Evolutionary conservation across 2,888 invertebrate genomes (phyloP).

Genomic region (Leucophora obtusa): DNA sequence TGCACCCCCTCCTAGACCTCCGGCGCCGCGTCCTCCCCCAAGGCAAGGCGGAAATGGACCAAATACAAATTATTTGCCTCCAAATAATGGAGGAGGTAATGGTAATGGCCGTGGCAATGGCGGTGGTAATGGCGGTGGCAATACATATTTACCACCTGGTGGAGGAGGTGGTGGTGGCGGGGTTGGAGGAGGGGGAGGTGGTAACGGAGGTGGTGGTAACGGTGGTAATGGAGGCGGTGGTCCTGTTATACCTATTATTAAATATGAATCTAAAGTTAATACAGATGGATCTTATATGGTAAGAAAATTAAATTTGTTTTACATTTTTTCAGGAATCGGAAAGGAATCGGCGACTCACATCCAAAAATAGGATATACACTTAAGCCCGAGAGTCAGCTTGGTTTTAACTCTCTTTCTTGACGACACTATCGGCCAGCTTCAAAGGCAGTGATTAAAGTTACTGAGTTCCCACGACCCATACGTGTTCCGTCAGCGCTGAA

Average conservation of each 20-base stretch:
- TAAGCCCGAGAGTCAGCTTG: too few relatives aligned
- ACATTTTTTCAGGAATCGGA: too few relatives aligned
- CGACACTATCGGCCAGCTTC: too few relatives aligned
- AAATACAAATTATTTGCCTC: slow-evolving; percentile 32
- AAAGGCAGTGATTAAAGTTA: too few relatives aligned
- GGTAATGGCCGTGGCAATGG: slow-evolving; percentile 51
- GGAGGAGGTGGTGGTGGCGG: slow-evolving; percentile 41
- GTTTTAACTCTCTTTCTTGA: too few relatives aligned
- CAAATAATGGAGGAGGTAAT: slow-evolving; percentile 43
- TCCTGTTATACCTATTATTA: slow-evolving; percentile 75
- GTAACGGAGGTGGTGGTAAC: slow-evolving; percentile 48
- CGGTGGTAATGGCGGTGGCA: slow-evolving; percentile 63
- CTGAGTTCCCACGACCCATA: too few relatives aligned
- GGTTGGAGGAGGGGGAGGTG: slow-evolving; percentile 58
- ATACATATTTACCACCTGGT: slow-evolving; percentile 68
- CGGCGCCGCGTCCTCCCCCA: slow-evolving; percentile 39
- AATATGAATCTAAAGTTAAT: slow-evolving; percentile 74
- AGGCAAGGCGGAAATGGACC: slow-evolving; percentile 33
- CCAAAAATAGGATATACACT: too few relatives aligned
- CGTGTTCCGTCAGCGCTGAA: too few relatives aligned
- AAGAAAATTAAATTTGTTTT: slow-evolving; percentile 19
- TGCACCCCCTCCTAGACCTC: slow-evolving; percentile 58
- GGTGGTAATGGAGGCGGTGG: slow-evolving; percentile 66
- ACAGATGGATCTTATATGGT: slow-evolving; percentile 77
- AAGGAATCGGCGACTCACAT: too few relatives aligned